phyloP scores from a whole-genome alignment of 2,797 vertebrate species.

The Mionectes olivaceus region DNA sequence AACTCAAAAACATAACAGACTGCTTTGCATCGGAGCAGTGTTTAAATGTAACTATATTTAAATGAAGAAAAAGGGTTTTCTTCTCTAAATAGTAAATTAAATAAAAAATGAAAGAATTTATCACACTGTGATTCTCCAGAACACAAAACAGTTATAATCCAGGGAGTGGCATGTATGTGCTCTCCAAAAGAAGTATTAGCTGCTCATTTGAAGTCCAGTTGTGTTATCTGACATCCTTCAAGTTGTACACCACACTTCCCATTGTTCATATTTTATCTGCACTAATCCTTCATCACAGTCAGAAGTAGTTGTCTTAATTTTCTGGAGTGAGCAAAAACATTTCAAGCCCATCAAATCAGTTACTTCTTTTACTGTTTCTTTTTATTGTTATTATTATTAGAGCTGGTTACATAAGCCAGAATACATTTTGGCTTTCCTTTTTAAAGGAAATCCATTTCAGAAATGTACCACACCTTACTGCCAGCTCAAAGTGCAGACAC shows the following conservation, averaged over 20 bases:
- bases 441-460: background rate
- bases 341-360: background rate
- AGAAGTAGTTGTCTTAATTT: background rate
- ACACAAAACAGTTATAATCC: background rate
- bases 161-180: background rate
- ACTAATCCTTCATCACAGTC: background rate
- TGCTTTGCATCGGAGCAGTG: background rate
- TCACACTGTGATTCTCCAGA: background rate
- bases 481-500: background rate
- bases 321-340: background rate
- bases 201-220: conserved; percentile 17
- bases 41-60: background rate
- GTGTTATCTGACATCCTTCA: background rate
- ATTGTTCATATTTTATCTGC: background rate
- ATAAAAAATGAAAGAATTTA: background rate
- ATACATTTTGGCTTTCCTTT: background rate
- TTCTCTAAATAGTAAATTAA: background rate
- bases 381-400: background rate
- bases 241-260: background rate
- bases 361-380: background rate
- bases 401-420: background rate
- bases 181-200: background rate
- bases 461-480: background rate
- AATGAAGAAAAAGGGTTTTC: background rate
- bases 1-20: background rate